A percentile compares a stretch with the other conserved stretches of the same genome.
Evolutionary conservation across 2,113 vertebrate species (phyloP).

Genomic region (Scolopax mira): DNA sequence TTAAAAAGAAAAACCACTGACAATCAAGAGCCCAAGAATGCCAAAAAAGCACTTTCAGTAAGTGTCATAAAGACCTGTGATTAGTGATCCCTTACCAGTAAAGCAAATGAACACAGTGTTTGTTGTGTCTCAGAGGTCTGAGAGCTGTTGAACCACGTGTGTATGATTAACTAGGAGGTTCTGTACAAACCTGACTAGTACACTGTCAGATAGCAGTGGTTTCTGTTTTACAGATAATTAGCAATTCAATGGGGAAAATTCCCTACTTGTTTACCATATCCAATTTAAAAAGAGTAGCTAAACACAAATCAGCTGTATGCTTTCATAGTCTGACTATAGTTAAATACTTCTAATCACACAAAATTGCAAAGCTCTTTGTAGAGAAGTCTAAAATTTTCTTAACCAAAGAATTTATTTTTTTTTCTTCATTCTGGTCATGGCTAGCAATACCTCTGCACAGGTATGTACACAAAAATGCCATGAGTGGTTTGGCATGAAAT

Average conservation of each 20-base stretch:
- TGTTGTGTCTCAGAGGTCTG: neutral
- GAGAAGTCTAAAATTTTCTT: neutral
- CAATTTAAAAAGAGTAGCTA: neutral
- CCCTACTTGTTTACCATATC: neutral
- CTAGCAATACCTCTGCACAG: neutral
- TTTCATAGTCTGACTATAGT: neutral
- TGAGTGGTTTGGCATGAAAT: neutral
- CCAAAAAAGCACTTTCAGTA: slow-evolving; percentile 1
- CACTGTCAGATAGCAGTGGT: neutral
- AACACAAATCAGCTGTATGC: neutral
- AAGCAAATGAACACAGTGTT: neutral
- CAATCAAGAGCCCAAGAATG: neutral
- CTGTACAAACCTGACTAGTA: slow-evolving; percentile 12
- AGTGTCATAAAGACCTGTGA: neutral
- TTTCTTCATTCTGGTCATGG: neutral
- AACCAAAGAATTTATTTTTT: neutral
- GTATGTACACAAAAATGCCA: neutral
- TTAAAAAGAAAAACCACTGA: neutral
- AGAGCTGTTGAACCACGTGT: neutral
- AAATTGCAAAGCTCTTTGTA: neutral
- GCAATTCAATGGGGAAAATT: neutral
- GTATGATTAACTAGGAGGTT: slow-evolving; percentile 17
- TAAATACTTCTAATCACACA: neutral
- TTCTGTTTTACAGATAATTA: slow-evolving; percentile 20
- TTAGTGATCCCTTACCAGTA: neutral